Base-by-base conservation (phyloP, 1,140 invertebrate genomes). In the Sycophila sp. region DNA sequence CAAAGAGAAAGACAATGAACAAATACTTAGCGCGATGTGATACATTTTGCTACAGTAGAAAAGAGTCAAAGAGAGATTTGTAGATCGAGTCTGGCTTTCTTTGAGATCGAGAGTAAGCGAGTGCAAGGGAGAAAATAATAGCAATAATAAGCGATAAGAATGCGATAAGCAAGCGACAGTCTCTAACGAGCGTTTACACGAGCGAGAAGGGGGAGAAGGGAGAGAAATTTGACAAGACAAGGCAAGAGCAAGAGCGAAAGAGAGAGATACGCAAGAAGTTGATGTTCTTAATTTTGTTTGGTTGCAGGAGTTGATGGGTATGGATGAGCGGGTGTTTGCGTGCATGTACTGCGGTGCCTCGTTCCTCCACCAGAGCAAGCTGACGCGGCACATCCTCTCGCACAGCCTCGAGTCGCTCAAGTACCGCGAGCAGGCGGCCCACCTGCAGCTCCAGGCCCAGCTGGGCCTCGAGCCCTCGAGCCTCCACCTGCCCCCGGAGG, bases 271-370 rank as follows among this genome's bases (percentile, higher is more conserved):
- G 81, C 87, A 94, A 94, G 93, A 94, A 94, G 93, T 94, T 94
- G 93, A 94, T 94, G 92, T 92, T 91, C 90, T 91, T 89, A 89
- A 72, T 67, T 72, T 93, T 92, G 93, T 92, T 93, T 93, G 93
- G 92, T 94, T 94, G 91, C 93, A 94, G 93, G 93, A 94, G 89
- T 89, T 90, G 87, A 92, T 92, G 89, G 90, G 91, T 87, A 91
- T 92, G 89, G 90, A 91, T 89, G 88, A 87, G 79, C 87, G 89
- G 81, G 83, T 92, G 80, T 92, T 89, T 87, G 89, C 91, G 83
- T 95, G 94, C 89, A 92, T 94, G 87, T 94, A 95, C 88, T 95
- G 94, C 89, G 93, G 93, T 81, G 92, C 91, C 76, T 89, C 91
- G 80, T 95, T 95, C 85, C 93, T 94, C 74, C 93, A 94, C 81